Conservation (phyloP, 53 echinoderm and acorn worm species). For the Hippasteria phrygiana region DNA sequence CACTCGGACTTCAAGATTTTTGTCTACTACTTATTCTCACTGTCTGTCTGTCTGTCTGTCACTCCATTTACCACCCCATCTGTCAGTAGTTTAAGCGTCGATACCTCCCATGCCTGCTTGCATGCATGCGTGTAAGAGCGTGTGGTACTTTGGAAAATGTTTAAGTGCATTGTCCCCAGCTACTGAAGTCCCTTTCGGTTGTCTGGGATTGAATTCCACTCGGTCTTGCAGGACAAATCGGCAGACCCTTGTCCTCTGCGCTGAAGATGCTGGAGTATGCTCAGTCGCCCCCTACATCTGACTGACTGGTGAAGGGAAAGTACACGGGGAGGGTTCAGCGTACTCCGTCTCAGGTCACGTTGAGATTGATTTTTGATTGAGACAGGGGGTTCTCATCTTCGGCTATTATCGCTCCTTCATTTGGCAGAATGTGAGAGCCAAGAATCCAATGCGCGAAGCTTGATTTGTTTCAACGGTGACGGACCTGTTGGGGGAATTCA, state of each 20-base stretch:
- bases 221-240: not conserved
- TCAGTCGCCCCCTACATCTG: not conserved
- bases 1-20: not conserved
- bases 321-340: constrained; percentile 35
- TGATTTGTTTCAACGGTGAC: constrained; percentile 16
- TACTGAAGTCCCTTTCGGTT: not conserved
- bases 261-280: constrained; percentile 2
- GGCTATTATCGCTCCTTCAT: constrained; percentile 28
- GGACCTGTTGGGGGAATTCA: not conserved
- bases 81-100: constrained; percentile 9
- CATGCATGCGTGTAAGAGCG: not conserved
- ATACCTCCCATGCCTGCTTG: not conserved
- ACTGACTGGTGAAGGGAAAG: not conserved
- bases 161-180: not conserved
- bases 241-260: not conserved
- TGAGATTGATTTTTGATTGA: constrained; percentile 41
- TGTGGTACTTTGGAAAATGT: not conserved
- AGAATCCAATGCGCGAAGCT: constrained; percentile 19
- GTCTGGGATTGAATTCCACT: not conserved
- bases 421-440: not conserved
- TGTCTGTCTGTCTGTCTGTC: not conserved
- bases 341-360: constrained; percentile 44
- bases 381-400: not conserved
- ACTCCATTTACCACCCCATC: not conserved
- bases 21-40: not conserved